These are phyloP conservation scores for Agonum fuliginosum DNA, from an alignment of 2,888 invertebrate genomes.

Conservation along the genomic window DNA sequence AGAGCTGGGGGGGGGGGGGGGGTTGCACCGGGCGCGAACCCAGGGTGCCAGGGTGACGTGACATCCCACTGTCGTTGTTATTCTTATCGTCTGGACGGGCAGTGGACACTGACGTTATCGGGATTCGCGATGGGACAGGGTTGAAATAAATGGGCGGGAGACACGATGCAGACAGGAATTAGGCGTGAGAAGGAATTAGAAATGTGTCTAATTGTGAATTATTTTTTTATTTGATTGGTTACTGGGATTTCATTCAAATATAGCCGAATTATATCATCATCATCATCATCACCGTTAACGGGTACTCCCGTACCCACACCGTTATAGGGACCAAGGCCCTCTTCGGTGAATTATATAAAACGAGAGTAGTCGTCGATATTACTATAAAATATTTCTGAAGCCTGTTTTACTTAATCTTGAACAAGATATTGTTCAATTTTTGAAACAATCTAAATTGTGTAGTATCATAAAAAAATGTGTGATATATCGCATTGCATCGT, in stretches of 20 bases:
- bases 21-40: background rate
- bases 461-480: too few relatives aligned
- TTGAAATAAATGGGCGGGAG: background rate
- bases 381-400: too few relatives aligned
- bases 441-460: too few relatives aligned
- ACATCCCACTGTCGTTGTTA: slow-evolving; percentile 40
- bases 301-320: too few relatives aligned
- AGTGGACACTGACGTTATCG: slow-evolving; percentile 15
- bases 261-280: background rate
- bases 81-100: slow-evolving; percentile 31
- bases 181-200: background rate
- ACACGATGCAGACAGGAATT: background rate
- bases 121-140: background rate
- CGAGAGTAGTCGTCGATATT: too few relatives aligned
- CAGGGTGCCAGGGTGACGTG: slow-evolving; percentile 28
- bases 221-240: too few relatives aligned
- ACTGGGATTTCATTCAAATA: background rate
- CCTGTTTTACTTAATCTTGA: too few relatives aligned
- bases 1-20: background rate
- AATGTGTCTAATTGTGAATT: background rate
- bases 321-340: too few relatives aligned
- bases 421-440: too few relatives aligned
- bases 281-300: too few relatives aligned
- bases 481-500: too few relatives aligned
- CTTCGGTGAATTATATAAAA: too few relatives aligned